Evolutionary conservation across 2,888 invertebrate species (phyloP).

Genomic region (Beris morrisii): DNA sequence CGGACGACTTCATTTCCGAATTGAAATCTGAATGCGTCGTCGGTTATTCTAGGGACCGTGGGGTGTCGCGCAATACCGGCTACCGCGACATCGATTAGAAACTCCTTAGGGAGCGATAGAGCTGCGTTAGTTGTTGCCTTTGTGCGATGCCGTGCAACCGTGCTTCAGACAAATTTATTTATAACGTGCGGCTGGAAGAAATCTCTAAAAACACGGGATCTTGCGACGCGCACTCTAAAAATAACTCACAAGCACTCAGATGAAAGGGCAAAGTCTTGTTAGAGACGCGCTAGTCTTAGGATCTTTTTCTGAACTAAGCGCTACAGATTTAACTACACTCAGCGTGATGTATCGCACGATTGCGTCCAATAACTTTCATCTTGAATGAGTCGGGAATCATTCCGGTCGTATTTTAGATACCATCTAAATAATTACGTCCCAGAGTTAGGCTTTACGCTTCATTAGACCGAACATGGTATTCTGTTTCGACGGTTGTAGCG

Average conservation of each 20-base stretch:
- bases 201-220: constrained; percentile 14
- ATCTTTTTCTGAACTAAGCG: not conserved
- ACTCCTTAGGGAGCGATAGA: not conserved
- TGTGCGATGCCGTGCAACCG: not conserved
- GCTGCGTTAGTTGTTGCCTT: constrained; percentile 5
- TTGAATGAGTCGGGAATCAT: too few relatives aligned
- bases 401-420: too few relatives aligned
- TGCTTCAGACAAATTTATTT: constrained; percentile 28
- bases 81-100: not conserved
- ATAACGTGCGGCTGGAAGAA: constrained; percentile 26
- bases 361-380: too few relatives aligned
- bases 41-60: not conserved
- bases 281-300: constrained; percentile 6
- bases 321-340: constrained; percentile 1
- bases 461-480: constrained; percentile 14
- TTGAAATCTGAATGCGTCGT: not conserved
- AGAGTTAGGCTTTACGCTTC: constrained; percentile 7
- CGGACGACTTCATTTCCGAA: constrained; percentile 21
- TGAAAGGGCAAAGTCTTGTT: constrained; percentile 26
- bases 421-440: too few relatives aligned
- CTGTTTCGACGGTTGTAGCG: not conserved
- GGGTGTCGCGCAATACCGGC: constrained; percentile 20
- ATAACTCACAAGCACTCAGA: constrained; percentile 17
- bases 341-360: not conserved
- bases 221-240: constrained; percentile 16